Evolutionary conservation across 2,113 vertebrate genomes (phyloP).

Genomic region (Rallus limicola): DNA sequence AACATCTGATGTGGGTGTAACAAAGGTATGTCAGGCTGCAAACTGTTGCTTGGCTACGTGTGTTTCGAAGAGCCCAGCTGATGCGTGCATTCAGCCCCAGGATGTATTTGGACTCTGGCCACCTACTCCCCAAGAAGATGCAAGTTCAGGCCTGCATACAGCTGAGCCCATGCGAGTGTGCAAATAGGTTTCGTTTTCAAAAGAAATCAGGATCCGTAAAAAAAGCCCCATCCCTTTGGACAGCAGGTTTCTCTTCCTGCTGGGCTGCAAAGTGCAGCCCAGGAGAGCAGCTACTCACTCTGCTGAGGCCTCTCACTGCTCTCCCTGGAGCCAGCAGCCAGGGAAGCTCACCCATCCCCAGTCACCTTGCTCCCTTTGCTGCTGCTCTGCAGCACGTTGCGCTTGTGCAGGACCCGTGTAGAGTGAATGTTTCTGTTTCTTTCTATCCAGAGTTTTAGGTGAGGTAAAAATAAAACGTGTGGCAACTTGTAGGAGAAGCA

Average conservation of each 20-base stretch:
- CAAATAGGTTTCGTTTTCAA: not conserved
- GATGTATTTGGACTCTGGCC: not conserved
- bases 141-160: not conserved
- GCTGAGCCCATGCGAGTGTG: not conserved
- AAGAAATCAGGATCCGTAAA: not conserved
- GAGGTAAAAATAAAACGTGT: not conserved
- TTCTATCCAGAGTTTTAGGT: not conserved
- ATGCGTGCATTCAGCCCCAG: not conserved
- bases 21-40: not conserved
- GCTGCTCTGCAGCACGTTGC: not conserved
- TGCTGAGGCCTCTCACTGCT: not conserved
- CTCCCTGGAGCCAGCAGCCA: not conserved
- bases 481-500: not conserved
- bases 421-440: not conserved
- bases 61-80: not conserved
- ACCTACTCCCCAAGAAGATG: not conserved
- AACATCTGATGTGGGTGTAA: not conserved
- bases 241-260: not conserved
- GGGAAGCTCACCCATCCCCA: not conserved
- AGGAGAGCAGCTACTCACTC: rapidly evolving
- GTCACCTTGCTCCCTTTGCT: not conserved
- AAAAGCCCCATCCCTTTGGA: not conserved
- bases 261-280: rapidly evolving
- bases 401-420: not conserved
- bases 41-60: not conserved